Base-by-base conservation (phyloP, 2,888 invertebrate genomes). In the Disparrhopalites patrizii region DNA sequence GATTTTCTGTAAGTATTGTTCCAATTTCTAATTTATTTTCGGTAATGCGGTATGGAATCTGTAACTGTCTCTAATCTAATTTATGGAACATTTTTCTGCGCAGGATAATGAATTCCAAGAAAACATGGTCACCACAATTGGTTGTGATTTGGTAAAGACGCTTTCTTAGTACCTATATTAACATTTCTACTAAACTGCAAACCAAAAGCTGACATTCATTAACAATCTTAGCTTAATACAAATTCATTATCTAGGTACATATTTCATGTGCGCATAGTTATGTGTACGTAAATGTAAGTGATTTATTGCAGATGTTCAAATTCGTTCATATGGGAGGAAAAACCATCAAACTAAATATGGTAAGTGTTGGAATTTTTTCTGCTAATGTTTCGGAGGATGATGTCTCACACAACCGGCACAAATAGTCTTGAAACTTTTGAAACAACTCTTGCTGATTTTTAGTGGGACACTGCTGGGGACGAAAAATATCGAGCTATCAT, bases 401-500 rank as follows among this genome's bases (percentile, higher is more conserved):
- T n/a, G n/a, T n/a, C n/a, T n/a, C n/a, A n/a, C n/a, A n/a, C n/a
- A n/a, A n/a, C n/a, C n/a, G n/a, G n/a, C n/a, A n/a, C n/a, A n/a
- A n/a, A n/a, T n/a, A n/a, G n/a, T n/a, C n/a, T n/a, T n/a, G n/a
- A n/a, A n/a, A n/a, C n/a, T n/a, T n/a, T n/a, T n/a, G n/a, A n/a
- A n/a, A n/a, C n/a, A n/a, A n/a, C 15, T 36, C 36, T 36, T 36
- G 8, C 10, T 23, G 27, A 55, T 52, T 38, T 56, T 18, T 18
- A 71, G 71, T 73, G 73, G 72, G 72, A 73, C 56, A 73, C 72
- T 8, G 72, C 72, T 23, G 74, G 74, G 15, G 72, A 74, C 50
- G 73, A 74, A 47, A 71, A 68, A 47, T 72, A 70, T 50, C 70
- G 71, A n/a, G 69, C 72, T 3, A 65, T 74, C 15, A 71, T 71